Evolutionary conservation across 2,888 invertebrate genomes (phyloP), one percentile per base, ranked within the genome.

Genomic region (Erpobdella octoculata): DNA sequence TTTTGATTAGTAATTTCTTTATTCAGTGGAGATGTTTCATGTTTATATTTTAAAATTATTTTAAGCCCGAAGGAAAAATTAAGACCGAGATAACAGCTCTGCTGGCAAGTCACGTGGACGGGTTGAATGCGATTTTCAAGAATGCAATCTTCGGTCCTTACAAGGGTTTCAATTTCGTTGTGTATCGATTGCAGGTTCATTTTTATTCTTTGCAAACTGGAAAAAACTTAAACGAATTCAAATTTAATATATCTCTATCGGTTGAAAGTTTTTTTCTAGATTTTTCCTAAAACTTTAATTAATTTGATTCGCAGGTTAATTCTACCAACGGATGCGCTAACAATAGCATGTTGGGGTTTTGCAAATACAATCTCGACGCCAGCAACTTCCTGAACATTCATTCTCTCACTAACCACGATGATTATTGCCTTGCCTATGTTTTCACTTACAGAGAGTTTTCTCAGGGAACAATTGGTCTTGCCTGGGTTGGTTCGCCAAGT

Each of bases 391-490:
- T 98, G 73, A 98, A 98, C 85, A 88, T 97, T 61, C 97, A 98
- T 84, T 97, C 97, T 15, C 86, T 96, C 76, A 91, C 91, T 72
- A 93, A 98, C 85, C 98, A 98, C 83, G 92, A 96, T 80, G 92
- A 92, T 84, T 99, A 97, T 85, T 99, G 98, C 82, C 88, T 99
- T 75, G 97, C 98, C n/a, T 99, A 97, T 83, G 93, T 98, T 74
- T 96, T 99, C 85, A 98, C 98, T 0, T 96, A 95, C 73, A 88
- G 95, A 79, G 97, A 98, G 84, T 98, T 98, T 83, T 93, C 93
- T 28, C 95, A 95, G 9, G 98, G 98, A 73, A 98, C 98, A 25
- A 86, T 98, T 58, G 98, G 98, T 31, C 86, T 99, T 64, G 98
- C 98, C 4, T 99, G 98, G 98, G 98, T 99, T 33, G 98, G 97